Evolutionary conservation across 2,888 invertebrate genomes (phyloP), one percentile per base, ranked within the genome.

Genomic region (Kuschelorhynchus macadamiae): DNA sequence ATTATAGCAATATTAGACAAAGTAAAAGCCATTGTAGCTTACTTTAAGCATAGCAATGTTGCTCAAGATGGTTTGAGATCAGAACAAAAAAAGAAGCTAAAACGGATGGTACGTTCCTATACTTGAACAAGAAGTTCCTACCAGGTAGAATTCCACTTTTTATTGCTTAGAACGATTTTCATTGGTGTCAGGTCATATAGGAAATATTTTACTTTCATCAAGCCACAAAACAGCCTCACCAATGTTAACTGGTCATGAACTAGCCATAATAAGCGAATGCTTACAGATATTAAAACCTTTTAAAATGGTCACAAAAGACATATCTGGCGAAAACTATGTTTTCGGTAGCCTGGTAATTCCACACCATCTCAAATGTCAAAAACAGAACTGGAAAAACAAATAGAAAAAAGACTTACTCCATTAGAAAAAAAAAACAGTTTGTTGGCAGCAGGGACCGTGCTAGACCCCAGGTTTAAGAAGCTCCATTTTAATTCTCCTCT

Each of bases 121-220:
- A 47, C n/a, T 25, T 47, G 18, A 47, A 11, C 47, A 47, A 44
- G 44, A 44, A 47, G 47, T 47, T 9, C 21, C 47, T 21, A 47
- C 47, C 9, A 9, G 47, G n/a, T 47, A 21, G n/a, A 47, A 47
- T 25, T 47, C 47, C n/a, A 47, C 47, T 20, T 47, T 47, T 25
- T 47, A 20, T 47, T 47, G 47, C 18, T 14, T 47, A 7, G 47
- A 47, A 12, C 2, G 21, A 14, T 47, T 47, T 25, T 20, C 21
- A n/a, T 25, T 21, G 7, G 1, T 47, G 14, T 20, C 47, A 21
- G 25, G 47, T 9, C 47, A 47, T 47, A 5, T 47, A 8, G 47
- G 47, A 3, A 47, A 25, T 21, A 47, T 47, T 47, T n/a, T 47
- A 47, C n/a, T 47, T 21, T 16, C 18, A n/a, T 5, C 21, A 9